A percentile compares a stretch with the other conserved stretches of the same genome.
Conservation (phyloP, 1,140 invertebrate genomes). For the Trypoxylus dichotomus region DNA sequence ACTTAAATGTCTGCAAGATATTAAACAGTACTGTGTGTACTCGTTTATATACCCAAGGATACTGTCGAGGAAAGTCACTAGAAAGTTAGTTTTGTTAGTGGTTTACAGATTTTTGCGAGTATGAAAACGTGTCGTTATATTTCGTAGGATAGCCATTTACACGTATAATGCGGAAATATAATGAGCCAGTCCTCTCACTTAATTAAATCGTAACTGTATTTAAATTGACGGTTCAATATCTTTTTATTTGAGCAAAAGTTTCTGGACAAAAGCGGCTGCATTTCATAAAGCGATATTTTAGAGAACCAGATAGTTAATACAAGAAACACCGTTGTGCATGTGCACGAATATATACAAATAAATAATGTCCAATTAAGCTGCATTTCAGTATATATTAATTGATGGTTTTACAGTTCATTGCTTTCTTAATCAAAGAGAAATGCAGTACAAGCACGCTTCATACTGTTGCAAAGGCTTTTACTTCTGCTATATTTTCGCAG, state of each 20-base stretch:
- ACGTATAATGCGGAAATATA: background rate
- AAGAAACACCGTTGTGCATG: background rate
- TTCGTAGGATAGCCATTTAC: background rate
- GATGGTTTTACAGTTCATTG: constrained; percentile 2
- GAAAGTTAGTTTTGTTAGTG: no score
- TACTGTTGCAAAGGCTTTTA: background rate
- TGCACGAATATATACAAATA: background rate
- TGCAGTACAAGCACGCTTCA: background rate
- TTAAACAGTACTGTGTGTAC: no score
- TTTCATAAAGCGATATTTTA: constrained; percentile 8
- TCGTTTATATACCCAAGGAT: no score
- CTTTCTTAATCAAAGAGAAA: background rate
- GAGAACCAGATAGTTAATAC: background rate
- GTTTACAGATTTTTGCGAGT: background rate
- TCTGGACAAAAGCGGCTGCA: background rate
- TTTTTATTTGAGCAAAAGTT: background rate
- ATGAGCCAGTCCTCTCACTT: background rate
- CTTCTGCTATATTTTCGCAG: background rate
- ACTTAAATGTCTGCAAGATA: no score
- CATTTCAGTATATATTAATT: background rate
- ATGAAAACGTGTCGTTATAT: background rate
- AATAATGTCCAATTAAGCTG: constrained; percentile 3
- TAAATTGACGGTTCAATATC: background rate
- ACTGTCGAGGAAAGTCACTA: no score
- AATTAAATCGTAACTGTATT: constrained; percentile 15